Evolutionary conservation across 2,113 vertebrate genomes (phyloP).

Genomic region (Steatornis caripensis): DNA sequence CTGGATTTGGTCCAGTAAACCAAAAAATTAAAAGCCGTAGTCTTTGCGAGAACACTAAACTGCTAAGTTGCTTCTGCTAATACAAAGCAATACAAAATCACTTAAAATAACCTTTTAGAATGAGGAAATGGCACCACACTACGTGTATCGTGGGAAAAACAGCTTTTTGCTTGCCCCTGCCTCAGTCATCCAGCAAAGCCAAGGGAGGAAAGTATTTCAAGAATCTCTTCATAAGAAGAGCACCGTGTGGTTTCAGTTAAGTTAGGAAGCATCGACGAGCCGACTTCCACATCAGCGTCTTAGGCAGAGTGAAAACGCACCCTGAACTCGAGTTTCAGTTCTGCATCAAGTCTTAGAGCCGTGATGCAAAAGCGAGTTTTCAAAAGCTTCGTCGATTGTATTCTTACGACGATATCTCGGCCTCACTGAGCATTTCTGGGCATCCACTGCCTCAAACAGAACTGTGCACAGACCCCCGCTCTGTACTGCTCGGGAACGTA

Average conservation of each 20-base stretch:
- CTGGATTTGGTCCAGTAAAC: not conserved
- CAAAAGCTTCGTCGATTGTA: too few species aligned
- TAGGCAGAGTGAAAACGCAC: not conserved
- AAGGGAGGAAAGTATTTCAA: not conserved
- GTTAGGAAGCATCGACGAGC: fast-evolving
- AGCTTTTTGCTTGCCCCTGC: not conserved
- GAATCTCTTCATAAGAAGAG: not conserved
- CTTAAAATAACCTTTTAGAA: not conserved
- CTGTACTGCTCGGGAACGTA: not conserved
- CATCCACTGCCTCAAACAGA: not conserved
- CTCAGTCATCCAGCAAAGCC: not conserved
- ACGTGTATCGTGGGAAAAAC: not conserved
- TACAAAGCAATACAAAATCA: not conserved
- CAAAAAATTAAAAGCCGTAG: not conserved
- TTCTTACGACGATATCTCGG: too few species aligned
- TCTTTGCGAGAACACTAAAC: not conserved
- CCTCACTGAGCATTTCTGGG: not conserved
- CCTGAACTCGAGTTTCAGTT: not conserved
- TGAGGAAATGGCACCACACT: not conserved
- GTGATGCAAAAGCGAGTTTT: not conserved
- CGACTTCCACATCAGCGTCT: not conserved
- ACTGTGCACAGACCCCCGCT: not conserved
- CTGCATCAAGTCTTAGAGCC: fast-evolving
- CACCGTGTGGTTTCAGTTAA: not conserved
- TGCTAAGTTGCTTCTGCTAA: not conserved